phyloP scores from a whole-genome alignment of 2,113 vertebrate genomes.

The Aptenodytes forsteri region DNA sequence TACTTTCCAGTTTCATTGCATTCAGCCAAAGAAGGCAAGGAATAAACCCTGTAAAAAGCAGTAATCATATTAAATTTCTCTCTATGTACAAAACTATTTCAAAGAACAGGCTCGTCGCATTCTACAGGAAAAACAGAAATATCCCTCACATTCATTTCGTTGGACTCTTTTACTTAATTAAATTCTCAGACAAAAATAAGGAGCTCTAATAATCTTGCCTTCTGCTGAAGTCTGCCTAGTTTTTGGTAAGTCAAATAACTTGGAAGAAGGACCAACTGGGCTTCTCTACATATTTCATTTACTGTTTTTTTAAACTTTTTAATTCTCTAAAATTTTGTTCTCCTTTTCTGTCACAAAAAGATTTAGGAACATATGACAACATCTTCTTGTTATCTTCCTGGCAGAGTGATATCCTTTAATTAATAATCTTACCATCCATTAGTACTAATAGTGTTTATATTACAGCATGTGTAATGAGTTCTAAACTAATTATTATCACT shows the following conservation, averaged over 20 bases:
- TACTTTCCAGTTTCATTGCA: not conserved
- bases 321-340: not conserved
- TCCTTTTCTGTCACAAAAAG: not conserved
- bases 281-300: not conserved
- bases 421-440: conserved; percentile 41
- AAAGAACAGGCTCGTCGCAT: not conserved
- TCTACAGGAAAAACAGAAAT: not conserved
- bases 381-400: conserved; percentile 22
- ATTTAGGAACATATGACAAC: not conserved
- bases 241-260: not conserved
- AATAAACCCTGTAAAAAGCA: not conserved
- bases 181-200: conserved; percentile 25
- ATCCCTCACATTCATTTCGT: not conserved
- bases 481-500: not conserved
- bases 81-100: not conserved
- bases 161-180: not conserved
- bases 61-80: not conserved
- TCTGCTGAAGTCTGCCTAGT: not conserved
- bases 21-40: not conserved
- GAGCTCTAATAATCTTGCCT: not conserved
- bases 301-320: not conserved
- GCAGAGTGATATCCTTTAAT: not conserved
- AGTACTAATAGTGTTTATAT: conserved; percentile 27
- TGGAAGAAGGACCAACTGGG: not conserved
- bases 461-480: not conserved